Base-by-base conservation (phyloP, 2,113 vertebrate genomes). In the Acrocephalus kingi region DNA sequence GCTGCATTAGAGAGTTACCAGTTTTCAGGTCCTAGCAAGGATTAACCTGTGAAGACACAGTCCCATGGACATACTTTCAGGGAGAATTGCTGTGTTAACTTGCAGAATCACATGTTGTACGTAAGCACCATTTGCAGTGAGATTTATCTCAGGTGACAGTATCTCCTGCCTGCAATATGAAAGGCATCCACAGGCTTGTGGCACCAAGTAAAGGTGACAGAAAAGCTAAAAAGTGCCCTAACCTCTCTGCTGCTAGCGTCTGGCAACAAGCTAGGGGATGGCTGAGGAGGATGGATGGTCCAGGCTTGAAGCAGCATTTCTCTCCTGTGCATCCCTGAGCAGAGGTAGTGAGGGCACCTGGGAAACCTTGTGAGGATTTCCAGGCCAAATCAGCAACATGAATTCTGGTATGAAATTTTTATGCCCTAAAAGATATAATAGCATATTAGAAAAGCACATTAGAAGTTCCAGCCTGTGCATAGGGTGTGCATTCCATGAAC, bases 31-130 rank as follows among this genome's bases (percentile, higher is more conserved):
- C 17, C 23, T 56, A 20, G 39, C 7, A 49, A 54, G 45, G 58
- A 55, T 63, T 58, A 37, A 71, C 56, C 39, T 33, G 9, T 28
- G 45, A 35, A 74, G 76, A 48, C 41, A 23, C 23, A 22, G 63
- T 55, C 41, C 55, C 66, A 61, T 20, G 28, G 51, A 27, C 25
- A 24, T 9, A 1, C 7, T 73, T 78, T 7, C 18, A 37, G n/a
- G 15, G 45, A 76, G 46, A 52, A 33, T 17, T 35, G 33, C 49
- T 51, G 45, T 8, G 9, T 39, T 71, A 45, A 16, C 45, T 20
- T 52, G 22, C n/a, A 58, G 43, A 46, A 61, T 37, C 35, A 13
- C 0, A 0, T 18, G 31, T 8, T 46, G 19, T 13, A 2, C 3
- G 15, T 1, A 6, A 37, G 49, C 37, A 35, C 22, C 43, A 2